Evolutionary conservation across 2,888 invertebrate species (phyloP), one percentile per base, ranked within the genome.

Genomic region (Netelia melanura): DNA sequence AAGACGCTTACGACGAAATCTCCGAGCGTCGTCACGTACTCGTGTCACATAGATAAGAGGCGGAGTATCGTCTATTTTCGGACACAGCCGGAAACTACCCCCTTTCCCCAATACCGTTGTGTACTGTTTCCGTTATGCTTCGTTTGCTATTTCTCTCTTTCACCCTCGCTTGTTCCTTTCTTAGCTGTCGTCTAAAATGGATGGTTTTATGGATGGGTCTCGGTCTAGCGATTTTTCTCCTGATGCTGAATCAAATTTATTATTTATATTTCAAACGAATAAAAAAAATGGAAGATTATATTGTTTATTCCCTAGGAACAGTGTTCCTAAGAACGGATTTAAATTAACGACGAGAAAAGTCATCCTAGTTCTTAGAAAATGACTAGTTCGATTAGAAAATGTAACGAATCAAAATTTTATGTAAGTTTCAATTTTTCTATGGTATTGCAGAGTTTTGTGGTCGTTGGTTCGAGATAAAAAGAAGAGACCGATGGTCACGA

Each of bases 1-100:
- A 11, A 64, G 54, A 64, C 43, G 38, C 38, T 54, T 58, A 48
- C 30, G 14, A 62, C 10, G 17, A 72, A 77, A 80, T 77, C 65
- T 72, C 54, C 38, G 65, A 76, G 61, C 43, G 74, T 76, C 75
- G 61, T 81, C 84, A 71, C 71, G 76, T 84, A 77, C 81, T 76
- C 54, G 58, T 67, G 70, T 71, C 75, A 61, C 52, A 72, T 81
- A 65, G 74, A 81, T 81, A 71, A 71, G 52, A 71, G 65, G 61
- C 30, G 10, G 56, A 48, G 58, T 6, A 56, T 44, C 77, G 72
- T 84, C 61, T 77, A 77, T 81, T 81, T 81, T 72, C 72, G 62
- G 23, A 30, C 71, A 21, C 5, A 14, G 3, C 56, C 54, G 44
- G n/a, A 30, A 9, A 25, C 25, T 52, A 71, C 23, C 52, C 44